Conservation (phyloP, 2,888 invertebrate genomes). For the Gordius sp. region DNA sequence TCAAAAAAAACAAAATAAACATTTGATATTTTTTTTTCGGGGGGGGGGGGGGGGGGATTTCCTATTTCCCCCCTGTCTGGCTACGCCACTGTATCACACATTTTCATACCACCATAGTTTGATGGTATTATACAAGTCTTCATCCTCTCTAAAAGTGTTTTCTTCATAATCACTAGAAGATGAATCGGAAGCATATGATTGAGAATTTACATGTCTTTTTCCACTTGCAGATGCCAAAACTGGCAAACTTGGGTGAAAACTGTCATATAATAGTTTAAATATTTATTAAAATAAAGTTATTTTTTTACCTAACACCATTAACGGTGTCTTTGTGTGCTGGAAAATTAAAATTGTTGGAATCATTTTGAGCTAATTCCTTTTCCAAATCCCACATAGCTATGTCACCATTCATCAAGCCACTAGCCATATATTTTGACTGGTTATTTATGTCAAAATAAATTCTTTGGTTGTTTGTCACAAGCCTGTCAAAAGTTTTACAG, state of each 20-base stretch:
- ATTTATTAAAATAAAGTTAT: background rate
- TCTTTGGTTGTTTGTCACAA: slow-evolving; percentile 4
- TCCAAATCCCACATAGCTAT: background rate
- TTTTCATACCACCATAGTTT: too few relatives aligned
- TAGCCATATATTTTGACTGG: background rate
- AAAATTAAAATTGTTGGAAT: background rate
- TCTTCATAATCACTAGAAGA: too few relatives aligned
- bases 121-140: too few relatives aligned
- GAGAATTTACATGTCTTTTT: background rate
- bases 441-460: background rate
- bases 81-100: too few relatives aligned
- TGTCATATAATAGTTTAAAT: slow-evolving; percentile 2
- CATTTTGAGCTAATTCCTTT: background rate
- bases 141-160: too few relatives aligned
- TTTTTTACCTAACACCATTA: slow-evolving; percentile 9
- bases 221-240: background rate
- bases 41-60: too few relatives aligned
- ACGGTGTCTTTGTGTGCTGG: background rate
- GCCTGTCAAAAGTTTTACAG: background rate
- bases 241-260: background rate
- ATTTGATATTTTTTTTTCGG: too few relatives aligned
- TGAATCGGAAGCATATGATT: too few relatives aligned
- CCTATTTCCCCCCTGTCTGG: too few relatives aligned
- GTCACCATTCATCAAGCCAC: background rate
- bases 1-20: too few relatives aligned